Conservation (phyloP, 1,140 invertebrate genomes). For the Dreissena polymorpha region DNA sequence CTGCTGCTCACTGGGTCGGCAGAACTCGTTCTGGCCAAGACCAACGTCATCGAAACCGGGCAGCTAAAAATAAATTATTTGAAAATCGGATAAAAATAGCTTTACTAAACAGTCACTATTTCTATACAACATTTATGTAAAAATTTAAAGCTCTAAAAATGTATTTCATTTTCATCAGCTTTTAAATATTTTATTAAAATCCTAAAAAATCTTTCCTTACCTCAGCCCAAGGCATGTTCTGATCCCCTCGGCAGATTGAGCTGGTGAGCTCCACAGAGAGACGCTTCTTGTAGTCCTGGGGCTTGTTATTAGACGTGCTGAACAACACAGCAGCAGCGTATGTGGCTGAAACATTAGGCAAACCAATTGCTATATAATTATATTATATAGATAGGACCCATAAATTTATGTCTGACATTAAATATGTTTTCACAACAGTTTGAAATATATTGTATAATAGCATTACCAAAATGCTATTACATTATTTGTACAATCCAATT, state of each 20-base stretch:
- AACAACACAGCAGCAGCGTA: conserved; percentile 98
- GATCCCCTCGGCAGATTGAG: conserved; percentile 84
- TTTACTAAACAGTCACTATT: not conserved
- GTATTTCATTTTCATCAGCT: too few relatives aligned
- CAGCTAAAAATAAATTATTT: conserved; percentile 64
- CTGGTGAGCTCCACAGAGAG: conserved; percentile 97
- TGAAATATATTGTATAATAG: too few relatives aligned
- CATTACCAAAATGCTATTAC: too few relatives aligned
- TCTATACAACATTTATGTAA: too few relatives aligned
- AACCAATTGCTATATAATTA: too few relatives aligned
- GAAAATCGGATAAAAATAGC: not conserved
- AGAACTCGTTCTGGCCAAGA: conserved; percentile 92
- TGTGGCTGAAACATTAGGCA: conserved; percentile 87
- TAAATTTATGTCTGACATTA: too few relatives aligned
- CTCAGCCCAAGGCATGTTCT: conserved; percentile 75
- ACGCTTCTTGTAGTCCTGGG: conserved; percentile 98
- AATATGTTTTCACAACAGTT: too few relatives aligned
- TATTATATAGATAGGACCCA: too few relatives aligned
- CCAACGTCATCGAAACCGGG: conserved; percentile 77
- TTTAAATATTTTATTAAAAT: too few relatives aligned
- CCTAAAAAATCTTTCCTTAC: conserved; percentile 61
- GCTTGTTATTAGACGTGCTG: conserved; percentile 99
- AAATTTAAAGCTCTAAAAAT: too few relatives aligned
- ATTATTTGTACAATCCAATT: too few relatives aligned
- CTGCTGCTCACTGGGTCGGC: conserved; percentile 82